Evolutionary conservation across 2,888 invertebrate species (phyloP).

Genomic region (Lithophane ornitopus): DNA sequence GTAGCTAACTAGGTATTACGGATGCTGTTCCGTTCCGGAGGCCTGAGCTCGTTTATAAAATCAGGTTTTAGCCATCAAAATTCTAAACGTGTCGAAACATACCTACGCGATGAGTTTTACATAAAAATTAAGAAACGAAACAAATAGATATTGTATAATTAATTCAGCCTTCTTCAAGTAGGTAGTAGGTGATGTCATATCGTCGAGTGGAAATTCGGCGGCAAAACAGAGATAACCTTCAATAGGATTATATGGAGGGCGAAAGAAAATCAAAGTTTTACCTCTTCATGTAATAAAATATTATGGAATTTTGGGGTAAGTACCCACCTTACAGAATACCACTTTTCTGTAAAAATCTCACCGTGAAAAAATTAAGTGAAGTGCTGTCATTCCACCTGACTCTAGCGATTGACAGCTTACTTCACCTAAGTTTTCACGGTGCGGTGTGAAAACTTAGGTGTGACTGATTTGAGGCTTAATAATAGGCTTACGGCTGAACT

Average conservation of each 20-base stretch:
- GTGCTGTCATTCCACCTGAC: too few relatives aligned
- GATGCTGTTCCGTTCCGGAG: constrained; percentile 18
- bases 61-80: constrained; percentile 38
- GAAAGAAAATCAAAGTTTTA: not conserved
- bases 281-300: not conserved
- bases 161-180: constrained; percentile 25
- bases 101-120: constrained; percentile 25
- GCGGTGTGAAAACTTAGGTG: too few relatives aligned
- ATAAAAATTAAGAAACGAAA: constrained; percentile 25
- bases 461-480: too few relatives aligned
- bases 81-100: constrained; percentile 1
- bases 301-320: not conserved
- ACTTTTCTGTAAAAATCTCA: too few relatives aligned
- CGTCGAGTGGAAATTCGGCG: constrained; percentile 25
- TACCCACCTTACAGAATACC: too few relatives aligned
- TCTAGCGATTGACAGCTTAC: too few relatives aligned
- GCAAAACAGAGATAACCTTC: constrained; percentile 16
- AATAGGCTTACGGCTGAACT: not conserved
- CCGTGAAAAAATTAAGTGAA: too few relatives aligned
- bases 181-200: constrained; percentile 40
- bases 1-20: not conserved
- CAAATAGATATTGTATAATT: constrained; percentile 13
- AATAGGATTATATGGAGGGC: not conserved
- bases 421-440: too few relatives aligned
- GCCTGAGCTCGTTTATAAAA: constrained; percentile 40